phyloP scores from a whole-genome alignment of 2,113 vertebrate species.

The Oxyura jamaicensis region DNA sequence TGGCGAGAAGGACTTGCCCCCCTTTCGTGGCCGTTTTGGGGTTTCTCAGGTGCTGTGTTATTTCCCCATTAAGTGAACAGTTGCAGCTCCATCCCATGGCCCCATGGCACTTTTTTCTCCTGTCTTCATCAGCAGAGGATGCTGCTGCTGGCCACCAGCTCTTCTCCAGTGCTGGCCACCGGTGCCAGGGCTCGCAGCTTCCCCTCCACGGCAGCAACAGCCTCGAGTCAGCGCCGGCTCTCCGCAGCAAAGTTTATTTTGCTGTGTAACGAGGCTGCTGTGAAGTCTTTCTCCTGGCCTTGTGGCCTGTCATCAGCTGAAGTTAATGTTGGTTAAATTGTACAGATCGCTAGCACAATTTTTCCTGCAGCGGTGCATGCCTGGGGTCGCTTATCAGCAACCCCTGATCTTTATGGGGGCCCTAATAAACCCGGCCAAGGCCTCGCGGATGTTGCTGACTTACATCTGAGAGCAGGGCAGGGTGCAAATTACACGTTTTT shows the following conservation, averaged over 20 bases:
- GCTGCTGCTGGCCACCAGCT: neutral
- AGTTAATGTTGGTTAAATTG: neutral
- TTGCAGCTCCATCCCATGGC: too few relatives aligned
- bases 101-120: neutral
- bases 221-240: neutral
- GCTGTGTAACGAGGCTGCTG: neutral
- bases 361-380: neutral
- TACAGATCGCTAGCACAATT: neutral
- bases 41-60: too few relatives aligned
- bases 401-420: conserved; percentile 37
- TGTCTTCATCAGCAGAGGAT: accelerated
- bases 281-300: neutral
- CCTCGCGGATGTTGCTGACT: neutral
- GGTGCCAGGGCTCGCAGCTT: neutral
- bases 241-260: neutral
- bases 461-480: neutral
- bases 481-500: accelerated
- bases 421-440: neutral
- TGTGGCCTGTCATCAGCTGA: neutral
- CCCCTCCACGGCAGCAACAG: neutral
- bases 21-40: neutral
- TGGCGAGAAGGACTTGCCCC: accelerated
- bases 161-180: too few relatives aligned
- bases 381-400: conserved; percentile 1
- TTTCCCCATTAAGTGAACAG: too few relatives aligned